Evolutionary conservation across 1,140 invertebrate genomes (phyloP), one percentile per base, ranked within the genome.

Genomic region (Ceratoteleas bidentatus): DNA sequence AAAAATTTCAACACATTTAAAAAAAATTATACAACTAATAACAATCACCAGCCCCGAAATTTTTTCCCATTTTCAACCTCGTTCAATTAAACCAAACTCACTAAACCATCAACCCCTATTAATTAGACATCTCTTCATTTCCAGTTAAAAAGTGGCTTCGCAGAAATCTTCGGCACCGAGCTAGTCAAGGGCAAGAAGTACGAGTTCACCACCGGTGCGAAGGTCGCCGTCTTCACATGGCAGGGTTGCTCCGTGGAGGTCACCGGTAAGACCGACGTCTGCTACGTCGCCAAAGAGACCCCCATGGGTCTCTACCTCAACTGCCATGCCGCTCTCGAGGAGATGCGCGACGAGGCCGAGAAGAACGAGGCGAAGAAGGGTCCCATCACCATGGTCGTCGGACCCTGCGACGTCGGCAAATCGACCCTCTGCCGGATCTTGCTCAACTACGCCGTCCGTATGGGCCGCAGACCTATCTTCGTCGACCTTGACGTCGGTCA

Each of bases 401-500:
- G 99, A 0, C 98, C 98, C 0, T 94, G 93, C 32, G 98, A 99
- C 92, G 98, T 99, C 6, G 99, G 99, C 5, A 99, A 99, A 91
- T 97, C 96, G 43, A 99, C 98, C 0, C 87, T 99, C 0, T 96
- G 96, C 83, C 93, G 95, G 57, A 94, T 99, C 78, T 91, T 99
- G 2, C 90, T 99, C 0, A 99, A 99, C 91, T 99, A 99, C 92
- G 97, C 96, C 2, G 97, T 98, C 0, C 91, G 98, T 60, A 94
- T 97, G 91, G 96, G 96, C 0, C 93, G 94, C 60, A 91, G 96
- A 47, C 96, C 98, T 0, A 95, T 99, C 70, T 98, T 95, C 91
- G 97, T 99, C 3, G 99, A 99, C 90, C 91, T 99, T 11, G 99
- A 99, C 93, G 96, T 99, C 8, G 98, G 98, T 8, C 98, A 99